Evolutionary conservation across 2,113 vertebrate genomes (phyloP).

Genomic region (Silurus meridionalis): DNA sequence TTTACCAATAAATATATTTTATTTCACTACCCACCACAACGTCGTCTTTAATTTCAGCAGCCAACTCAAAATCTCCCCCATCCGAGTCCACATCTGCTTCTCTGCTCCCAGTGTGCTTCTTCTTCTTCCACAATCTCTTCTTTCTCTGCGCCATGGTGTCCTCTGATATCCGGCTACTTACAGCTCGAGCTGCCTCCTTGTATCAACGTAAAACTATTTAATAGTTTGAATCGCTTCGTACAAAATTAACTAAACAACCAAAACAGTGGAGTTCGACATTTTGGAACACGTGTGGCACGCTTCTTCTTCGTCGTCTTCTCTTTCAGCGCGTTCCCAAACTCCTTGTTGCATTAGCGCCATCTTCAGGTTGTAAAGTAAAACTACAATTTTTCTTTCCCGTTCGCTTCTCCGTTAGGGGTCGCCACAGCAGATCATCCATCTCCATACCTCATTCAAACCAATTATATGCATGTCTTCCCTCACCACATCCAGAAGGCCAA

Average conservation of each 20-base stretch:
- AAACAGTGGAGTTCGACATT: slow-evolving; percentile 58
- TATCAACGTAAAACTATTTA: neutral
- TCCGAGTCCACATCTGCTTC: slow-evolving; percentile 70
- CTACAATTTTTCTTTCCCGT: neutral
- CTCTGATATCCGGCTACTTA: neutral
- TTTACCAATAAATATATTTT: too few relatives aligned
- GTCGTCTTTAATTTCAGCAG: slow-evolving; percentile 67
- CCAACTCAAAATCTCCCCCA: slow-evolving; percentile 69
- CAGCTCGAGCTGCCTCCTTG: too few relatives aligned
- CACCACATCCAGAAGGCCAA: too few relatives aligned
- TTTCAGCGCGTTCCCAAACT: neutral
- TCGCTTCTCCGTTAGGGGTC: too few relatives aligned
- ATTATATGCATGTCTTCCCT: too few relatives aligned
- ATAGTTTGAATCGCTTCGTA: neutral
- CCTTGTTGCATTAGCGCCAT: neutral
- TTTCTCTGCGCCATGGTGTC: slow-evolving; percentile 72
- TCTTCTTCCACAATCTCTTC: slow-evolving; percentile 73
- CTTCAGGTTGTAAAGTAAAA: neutral
- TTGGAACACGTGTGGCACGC: slow-evolving; percentile 67
- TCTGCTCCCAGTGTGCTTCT: slow-evolving; percentile 53
- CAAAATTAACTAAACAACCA: slow-evolving; percentile 20
- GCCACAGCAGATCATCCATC: too few relatives aligned
- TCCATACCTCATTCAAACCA: too few relatives aligned
- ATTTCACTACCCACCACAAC: slow-evolving; percentile 38
- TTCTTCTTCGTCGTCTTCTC: neutral